Conservation (phyloP, 2,888 invertebrate species). For the Acanthopleura granulata region DNA sequence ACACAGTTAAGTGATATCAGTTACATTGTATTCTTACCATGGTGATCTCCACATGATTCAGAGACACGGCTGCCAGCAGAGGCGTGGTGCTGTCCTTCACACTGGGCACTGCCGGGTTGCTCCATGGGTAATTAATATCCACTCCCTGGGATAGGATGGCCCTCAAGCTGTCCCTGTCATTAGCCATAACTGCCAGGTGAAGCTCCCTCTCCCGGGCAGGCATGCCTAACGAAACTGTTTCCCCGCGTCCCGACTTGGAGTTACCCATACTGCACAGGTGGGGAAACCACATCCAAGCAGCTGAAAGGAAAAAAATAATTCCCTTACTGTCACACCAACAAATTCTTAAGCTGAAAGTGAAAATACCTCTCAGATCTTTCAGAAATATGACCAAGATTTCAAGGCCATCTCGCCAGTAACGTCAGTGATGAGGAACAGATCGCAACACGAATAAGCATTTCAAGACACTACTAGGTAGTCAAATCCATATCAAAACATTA, state of each 20-base stretch:
- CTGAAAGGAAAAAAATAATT: not conserved
- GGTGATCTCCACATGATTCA: constrained; percentile 69
- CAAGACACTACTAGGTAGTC: no score
- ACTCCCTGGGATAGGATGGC: constrained; percentile 58
- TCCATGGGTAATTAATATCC: constrained; percentile 70
- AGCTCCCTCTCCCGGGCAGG: constrained; percentile 66
- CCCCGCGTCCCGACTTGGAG: constrained; percentile 59
- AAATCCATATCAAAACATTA: no score
- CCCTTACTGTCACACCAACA: no score
- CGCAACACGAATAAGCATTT: no score
- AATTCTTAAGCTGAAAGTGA: no score
- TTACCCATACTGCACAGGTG: constrained; percentile 57
- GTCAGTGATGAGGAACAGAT: no score
- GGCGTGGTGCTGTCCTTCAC: constrained; percentile 71
- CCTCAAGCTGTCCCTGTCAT: constrained; percentile 64
- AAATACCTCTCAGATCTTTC: no score
- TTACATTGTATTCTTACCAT: constrained; percentile 50
- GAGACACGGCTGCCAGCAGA: constrained; percentile 69
- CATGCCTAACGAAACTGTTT: constrained; percentile 63
- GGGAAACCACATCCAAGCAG: constrained; percentile 16
- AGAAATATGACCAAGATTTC: no score
- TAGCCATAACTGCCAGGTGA: constrained; percentile 70
- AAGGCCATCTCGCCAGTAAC: no score
- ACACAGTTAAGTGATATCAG: not conserved
- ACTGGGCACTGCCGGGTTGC: constrained; percentile 68